A percentile compares a stretch with the other conserved stretches of the same genome.
Conservation (phyloP, 2,888 invertebrate species). For the Sesamia inferens region DNA sequence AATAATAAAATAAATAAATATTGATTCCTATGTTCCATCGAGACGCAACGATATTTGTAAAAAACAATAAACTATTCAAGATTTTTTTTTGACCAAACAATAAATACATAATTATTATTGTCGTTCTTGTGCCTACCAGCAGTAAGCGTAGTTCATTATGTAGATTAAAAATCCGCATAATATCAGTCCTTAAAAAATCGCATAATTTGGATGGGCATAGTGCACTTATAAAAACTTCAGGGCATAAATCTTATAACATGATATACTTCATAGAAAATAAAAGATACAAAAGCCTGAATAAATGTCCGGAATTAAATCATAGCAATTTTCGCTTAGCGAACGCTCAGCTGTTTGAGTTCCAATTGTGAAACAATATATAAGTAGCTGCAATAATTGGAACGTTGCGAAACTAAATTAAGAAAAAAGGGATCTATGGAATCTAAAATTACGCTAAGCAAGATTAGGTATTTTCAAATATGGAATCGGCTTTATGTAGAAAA, state of each 20-base stretch:
- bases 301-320: background rate
- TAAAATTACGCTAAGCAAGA: background rate
- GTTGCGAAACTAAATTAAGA: background rate
- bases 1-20: background rate
- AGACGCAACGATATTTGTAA: background rate
- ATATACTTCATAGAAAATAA: background rate
- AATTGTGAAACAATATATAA: background rate
- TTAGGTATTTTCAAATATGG: background rate
- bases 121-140: background rate
- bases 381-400: background rate
- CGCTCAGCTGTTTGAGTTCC: background rate
- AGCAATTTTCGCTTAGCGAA: slow-evolving; percentile 1
- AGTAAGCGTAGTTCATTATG: background rate
- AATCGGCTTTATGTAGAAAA: background rate
- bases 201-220: slow-evolving; percentile 21
- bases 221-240: background rate
- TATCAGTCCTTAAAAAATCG: slow-evolving; percentile 13
- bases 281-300: background rate
- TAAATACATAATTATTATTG: background rate
- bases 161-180: background rate
- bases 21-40: background rate
- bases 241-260: background rate
- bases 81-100: background rate
- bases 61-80: background rate
- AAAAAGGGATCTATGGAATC: background rate